phyloP scores from a whole-genome alignment of 2,797 vertebrate species.

The Scolopax rusticola region DNA sequence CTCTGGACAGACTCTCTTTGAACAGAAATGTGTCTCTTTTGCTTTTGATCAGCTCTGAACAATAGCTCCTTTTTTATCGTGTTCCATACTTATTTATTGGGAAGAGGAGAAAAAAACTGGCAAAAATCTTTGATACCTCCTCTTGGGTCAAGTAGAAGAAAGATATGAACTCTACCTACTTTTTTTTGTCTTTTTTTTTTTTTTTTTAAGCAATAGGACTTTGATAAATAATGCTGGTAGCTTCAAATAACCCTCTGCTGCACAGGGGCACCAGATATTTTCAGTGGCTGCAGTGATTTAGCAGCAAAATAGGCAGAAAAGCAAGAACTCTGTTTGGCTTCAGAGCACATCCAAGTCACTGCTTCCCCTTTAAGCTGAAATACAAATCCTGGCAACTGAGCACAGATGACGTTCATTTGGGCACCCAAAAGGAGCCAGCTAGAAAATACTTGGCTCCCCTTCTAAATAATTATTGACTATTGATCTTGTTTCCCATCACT shows the following conservation, averaged over 20 bases:
- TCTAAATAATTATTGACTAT: background rate
- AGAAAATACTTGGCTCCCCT: background rate
- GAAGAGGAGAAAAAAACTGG: background rate
- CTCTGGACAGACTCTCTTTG: slow-evolving; percentile 20
- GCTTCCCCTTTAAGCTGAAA: background rate
- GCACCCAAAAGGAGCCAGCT: background rate
- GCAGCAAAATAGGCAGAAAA: background rate
- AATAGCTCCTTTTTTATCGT: background rate
- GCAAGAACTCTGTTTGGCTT: background rate
- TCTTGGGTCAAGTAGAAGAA: background rate
- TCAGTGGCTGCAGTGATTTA: background rate
- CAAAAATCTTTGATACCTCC: background rate
- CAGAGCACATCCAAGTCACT: background rate
- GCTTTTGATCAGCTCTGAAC: slow-evolving; percentile 39
- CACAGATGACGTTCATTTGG: background rate
- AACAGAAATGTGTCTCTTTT: slow-evolving; percentile 1
- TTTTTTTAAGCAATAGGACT: background rate
- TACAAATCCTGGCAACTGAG: background rate
- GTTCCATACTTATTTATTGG: background rate
- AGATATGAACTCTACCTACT: background rate
- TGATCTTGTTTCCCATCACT: background rate
- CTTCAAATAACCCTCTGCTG: background rate
- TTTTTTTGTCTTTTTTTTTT: background rate
- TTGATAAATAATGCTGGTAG: background rate
- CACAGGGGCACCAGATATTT: background rate